phyloP scores from a whole-genome alignment of 92 coral and sea anemone genomes.

The Bergia sp. region DNA sequence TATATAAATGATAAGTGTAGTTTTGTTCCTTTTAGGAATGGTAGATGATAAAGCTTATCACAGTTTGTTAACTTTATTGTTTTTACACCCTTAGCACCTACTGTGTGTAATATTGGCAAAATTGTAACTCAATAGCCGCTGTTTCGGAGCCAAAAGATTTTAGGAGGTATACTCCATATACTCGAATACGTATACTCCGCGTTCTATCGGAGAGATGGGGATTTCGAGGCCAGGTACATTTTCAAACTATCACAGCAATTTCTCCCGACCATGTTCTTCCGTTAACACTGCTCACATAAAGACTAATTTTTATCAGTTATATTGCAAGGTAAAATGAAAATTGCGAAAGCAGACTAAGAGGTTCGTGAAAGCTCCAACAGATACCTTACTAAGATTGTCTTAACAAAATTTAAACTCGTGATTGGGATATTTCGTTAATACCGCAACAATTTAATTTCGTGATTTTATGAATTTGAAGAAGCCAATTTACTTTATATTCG shows the following conservation, averaged over 20 bases:
- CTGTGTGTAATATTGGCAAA: not conserved
- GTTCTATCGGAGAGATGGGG: too few species aligned
- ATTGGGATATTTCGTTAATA: not conserved
- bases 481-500: not conserved
- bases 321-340: not conserved
- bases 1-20: too few species aligned
- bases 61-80: too few species aligned
- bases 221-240: not conserved
- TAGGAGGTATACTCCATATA: not conserved
- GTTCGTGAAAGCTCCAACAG: not conserved
- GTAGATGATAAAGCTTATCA: too few species aligned
- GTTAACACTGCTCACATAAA: too few species aligned
- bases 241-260: not conserved
- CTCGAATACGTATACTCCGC: too few species aligned
- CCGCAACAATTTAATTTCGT: too few species aligned
- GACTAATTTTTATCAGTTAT: not conserved
- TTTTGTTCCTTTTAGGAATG: too few species aligned
- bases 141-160: not conserved
- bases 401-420: not conserved
- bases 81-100: not conserved
- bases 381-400: too few species aligned
- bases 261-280: not conserved
- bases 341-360: too few species aligned
- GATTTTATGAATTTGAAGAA: too few species aligned
- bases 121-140: not conserved